Conservation (phyloP, 2,113 vertebrate genomes). For the Spheniscus mendiculus region DNA sequence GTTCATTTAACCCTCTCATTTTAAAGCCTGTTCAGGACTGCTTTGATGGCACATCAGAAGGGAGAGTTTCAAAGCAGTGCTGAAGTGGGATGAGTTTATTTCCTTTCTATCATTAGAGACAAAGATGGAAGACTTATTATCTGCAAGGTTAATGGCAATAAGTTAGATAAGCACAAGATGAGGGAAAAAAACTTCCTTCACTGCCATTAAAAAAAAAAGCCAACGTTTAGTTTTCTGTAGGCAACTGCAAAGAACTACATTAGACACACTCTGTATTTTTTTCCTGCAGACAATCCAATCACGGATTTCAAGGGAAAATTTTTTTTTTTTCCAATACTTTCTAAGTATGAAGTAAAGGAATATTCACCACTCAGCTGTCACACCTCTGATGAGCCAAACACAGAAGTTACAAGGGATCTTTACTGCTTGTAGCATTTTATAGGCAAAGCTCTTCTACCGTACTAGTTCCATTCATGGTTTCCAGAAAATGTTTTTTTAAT, state of each 20-base stretch:
- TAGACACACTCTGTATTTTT: background rate
- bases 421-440: background rate
- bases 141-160: constrained; percentile 37
- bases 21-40: constrained; percentile 45
- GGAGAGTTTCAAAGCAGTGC: constrained; percentile 47
- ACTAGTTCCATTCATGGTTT: background rate
- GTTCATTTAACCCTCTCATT: constrained; percentile 7
- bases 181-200: background rate
- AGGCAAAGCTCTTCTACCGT: background rate
- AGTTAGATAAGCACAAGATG: constrained; percentile 50
- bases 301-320: background rate
- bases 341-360: background rate
- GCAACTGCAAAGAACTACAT: background rate
- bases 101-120: constrained; percentile 11
- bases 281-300: background rate
- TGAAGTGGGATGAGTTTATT: constrained; percentile 38
- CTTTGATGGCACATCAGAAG: constrained; percentile 59
- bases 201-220: background rate
- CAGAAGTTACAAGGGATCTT: background rate
- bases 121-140: constrained; percentile 10
- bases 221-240: background rate
- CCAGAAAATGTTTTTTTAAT: background rate
- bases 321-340: background rate
- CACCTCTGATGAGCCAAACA: background rate
- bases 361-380: background rate